Evolutionary conservation across 2,888 invertebrate species (phyloP).

Genomic region (Smittia sp.): DNA sequence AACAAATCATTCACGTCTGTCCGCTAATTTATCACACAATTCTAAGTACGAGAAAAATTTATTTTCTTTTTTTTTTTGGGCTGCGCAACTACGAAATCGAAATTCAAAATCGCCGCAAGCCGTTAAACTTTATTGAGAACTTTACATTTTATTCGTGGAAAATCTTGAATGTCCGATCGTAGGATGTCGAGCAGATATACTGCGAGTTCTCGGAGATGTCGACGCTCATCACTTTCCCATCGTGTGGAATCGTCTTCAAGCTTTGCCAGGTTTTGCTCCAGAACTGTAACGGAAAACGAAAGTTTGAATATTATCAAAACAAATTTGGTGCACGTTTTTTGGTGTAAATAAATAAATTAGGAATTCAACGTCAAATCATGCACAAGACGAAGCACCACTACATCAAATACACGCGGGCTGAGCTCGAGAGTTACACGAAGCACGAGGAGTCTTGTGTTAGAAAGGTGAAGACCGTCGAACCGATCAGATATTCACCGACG

Average conservation of each 20-base stretch:
- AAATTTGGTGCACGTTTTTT: background rate
- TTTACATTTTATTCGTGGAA: constrained; percentile 50
- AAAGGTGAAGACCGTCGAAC: constrained; percentile 53
- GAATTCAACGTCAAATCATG: constrained; percentile 12
- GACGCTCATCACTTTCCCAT: constrained; percentile 92
- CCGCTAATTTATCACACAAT: background rate
- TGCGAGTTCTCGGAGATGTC: constrained; percentile 88
- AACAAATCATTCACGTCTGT: background rate
- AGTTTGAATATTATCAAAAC: background rate
- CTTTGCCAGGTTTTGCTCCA: constrained; percentile 99
- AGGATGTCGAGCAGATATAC: constrained; percentile 89
- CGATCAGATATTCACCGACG: constrained; percentile 58
- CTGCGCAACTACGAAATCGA: background rate
- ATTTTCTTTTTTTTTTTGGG: background rate
- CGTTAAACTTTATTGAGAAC: no score
- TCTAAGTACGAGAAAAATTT: no score
- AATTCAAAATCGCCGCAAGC: background rate
- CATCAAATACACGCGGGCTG: constrained; percentile 51
- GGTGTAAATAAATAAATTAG: background rate
- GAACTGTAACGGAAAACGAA: constrained; percentile 53
- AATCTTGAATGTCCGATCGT: constrained; percentile 94
- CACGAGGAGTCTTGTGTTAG: constrained; percentile 56
- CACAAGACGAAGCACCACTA: constrained; percentile 44
- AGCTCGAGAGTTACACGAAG: constrained; percentile 55
- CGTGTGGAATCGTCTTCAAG: constrained; percentile 89